These are phyloP conservation scores for Maniola hyperantus DNA, from an alignment of 2,888 invertebrate species.

Conservation along the genomic window DNA sequence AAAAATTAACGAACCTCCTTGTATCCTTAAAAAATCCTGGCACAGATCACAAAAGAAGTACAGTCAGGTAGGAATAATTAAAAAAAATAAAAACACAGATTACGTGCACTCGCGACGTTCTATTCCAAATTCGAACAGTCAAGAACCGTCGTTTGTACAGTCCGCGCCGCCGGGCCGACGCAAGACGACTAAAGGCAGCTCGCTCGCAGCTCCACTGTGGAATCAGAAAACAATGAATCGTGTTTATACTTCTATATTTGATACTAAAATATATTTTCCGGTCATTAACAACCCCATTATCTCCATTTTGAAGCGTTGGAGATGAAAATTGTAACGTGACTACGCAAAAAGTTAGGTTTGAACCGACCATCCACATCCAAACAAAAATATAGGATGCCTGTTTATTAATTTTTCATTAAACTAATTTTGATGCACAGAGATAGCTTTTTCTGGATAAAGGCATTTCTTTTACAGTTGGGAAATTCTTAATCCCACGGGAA, in stretches of 20 bases:
- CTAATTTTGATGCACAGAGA: not conserved
- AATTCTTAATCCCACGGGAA: too few species aligned
- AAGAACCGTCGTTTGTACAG: slow-evolving; percentile 37
- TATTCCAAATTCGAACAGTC: slow-evolving; percentile 19
- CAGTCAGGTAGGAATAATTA: slow-evolving; percentile 32
- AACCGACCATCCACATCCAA: not conserved
- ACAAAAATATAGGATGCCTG: not conserved
- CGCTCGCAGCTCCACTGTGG: slow-evolving; percentile 28
- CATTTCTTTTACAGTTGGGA: too few species aligned
- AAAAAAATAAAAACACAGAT: slow-evolving; percentile 58
- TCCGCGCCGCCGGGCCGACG: slow-evolving; percentile 65
- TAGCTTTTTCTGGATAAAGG: too few species aligned
- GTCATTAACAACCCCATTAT: slow-evolving; percentile 5
- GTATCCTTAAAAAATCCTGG: slow-evolving; percentile 59
- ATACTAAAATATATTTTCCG: slow-evolving; percentile 39
- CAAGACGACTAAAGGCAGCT: slow-evolving; percentile 49
- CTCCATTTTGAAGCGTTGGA: not conserved
- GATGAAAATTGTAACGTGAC: not conserved
- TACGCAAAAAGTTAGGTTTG: not conserved
- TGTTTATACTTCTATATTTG: slow-evolving; percentile 47
- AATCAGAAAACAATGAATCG: slow-evolving; percentile 45
- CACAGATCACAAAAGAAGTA: slow-evolving; percentile 57
- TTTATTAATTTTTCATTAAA: not conserved
- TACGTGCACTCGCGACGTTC: slow-evolving; percentile 65
- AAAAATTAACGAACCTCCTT: slow-evolving; percentile 57